These are phyloP conservation scores for Procambarus clarkii DNA, from an alignment of 1,140 invertebrate species.

Conservation along the genomic window DNA sequence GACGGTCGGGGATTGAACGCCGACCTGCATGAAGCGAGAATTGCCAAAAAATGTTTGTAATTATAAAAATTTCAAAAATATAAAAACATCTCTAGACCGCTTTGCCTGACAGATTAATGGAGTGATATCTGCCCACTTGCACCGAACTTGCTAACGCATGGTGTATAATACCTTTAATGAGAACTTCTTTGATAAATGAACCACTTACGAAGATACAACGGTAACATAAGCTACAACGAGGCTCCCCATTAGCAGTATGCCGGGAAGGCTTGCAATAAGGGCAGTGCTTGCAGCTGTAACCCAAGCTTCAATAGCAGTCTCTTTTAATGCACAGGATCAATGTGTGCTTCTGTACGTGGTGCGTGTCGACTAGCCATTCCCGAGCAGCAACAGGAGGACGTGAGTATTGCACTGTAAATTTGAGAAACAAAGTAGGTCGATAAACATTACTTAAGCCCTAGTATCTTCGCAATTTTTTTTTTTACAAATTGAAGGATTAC, in stretches of 20 bases:
- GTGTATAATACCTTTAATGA: background rate
- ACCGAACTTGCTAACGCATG: constrained; percentile 1
- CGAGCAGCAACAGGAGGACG: background rate
- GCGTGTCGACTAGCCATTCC: background rate
- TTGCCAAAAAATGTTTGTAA: too few species aligned
- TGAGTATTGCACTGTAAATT: background rate
- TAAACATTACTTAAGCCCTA: background rate
- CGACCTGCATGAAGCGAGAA: too few species aligned
- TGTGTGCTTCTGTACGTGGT: background rate
- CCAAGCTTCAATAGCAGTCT: background rate
- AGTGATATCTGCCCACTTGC: background rate
- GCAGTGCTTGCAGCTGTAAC: background rate
- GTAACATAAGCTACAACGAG: background rate
- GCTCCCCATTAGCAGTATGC: constrained; percentile 2
- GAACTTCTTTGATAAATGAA: background rate
- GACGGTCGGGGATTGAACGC: too few species aligned
- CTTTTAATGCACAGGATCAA: background rate
- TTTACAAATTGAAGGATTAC: background rate
- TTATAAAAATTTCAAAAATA: background rate
- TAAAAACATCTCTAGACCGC: background rate
- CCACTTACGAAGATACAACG: constrained; percentile 1
- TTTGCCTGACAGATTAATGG: background rate
- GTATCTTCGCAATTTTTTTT: background rate
- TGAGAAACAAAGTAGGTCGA: background rate
- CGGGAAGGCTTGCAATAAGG: background rate